These are phyloP conservation scores for Carabus problematicus DNA, from an alignment of 2,888 invertebrate genomes.

Conservation along the genomic window DNA sequence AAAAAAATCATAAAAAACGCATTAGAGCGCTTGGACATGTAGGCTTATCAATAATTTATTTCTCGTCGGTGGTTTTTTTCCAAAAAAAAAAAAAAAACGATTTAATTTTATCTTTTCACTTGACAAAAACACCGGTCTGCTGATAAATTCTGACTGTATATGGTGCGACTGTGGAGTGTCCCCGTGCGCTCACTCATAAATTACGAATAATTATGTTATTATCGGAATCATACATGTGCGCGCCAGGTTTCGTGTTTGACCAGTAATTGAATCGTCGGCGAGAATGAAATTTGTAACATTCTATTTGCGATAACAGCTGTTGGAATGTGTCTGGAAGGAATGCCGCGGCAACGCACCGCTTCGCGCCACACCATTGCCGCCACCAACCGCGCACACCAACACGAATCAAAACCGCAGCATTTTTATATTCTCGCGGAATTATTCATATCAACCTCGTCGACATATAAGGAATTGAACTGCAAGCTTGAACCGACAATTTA, in stretches of 20 bases:
- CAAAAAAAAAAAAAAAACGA: constrained; percentile 21
- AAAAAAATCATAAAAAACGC: constrained; percentile 24
- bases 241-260: constrained; percentile 23
- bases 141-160: constrained; percentile 19
- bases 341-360: constrained; percentile 22
- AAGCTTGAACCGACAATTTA: too few relatives aligned
- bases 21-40: constrained; percentile 22
- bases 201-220: constrained; percentile 38
- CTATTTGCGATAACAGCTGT: constrained; percentile 30
- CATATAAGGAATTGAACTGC: neutral
- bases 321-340: constrained; percentile 30
- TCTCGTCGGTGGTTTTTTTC: constrained; percentile 14
- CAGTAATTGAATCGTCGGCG: constrained; percentile 38
- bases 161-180: neutral
- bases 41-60: constrained; percentile 35
- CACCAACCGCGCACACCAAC: neutral
- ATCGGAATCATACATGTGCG: constrained; percentile 16
- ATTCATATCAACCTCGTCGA: constrained; percentile 11
- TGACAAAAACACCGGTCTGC: constrained; percentile 19
- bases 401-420: neutral
- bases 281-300: constrained; percentile 42
- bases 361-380: neutral
- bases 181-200: constrained; percentile 21
- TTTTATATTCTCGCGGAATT: constrained; percentile 8
- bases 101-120: constrained; percentile 32